Conservation (phyloP, 2,888 invertebrate genomes). For the Dynastes tityus region DNA sequence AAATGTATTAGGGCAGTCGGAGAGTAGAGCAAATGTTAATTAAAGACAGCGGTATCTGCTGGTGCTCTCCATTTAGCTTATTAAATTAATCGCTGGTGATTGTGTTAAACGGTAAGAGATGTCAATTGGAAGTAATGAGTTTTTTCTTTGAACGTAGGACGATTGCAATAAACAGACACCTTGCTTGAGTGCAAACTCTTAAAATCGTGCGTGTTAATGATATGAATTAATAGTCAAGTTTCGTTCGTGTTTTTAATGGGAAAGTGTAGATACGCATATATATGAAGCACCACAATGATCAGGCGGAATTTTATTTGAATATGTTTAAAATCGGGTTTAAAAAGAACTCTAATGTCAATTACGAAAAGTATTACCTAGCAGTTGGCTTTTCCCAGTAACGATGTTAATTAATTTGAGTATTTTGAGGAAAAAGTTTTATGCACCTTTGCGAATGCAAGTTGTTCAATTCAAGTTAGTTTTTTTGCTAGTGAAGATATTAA, state of each 20-base stretch:
- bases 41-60: conserved; percentile 18
- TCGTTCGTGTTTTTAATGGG: background rate
- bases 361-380: too few relatives aligned
- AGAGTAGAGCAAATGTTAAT: conserved; percentile 32
- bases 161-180: conserved; percentile 9
- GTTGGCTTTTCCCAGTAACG: too few relatives aligned
- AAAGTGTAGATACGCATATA: too few relatives aligned
- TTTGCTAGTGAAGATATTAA: too few relatives aligned
- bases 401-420: too few relatives aligned
- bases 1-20: conserved; percentile 16
- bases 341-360: too few relatives aligned
- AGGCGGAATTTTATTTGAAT: too few relatives aligned
- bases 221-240: background rate
- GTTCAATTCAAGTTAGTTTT: too few relatives aligned
- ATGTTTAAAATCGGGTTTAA: too few relatives aligned
- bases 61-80: background rate
- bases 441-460: too few relatives aligned
- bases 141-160: background rate
- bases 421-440: too few relatives aligned
- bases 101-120: conserved; percentile 20
- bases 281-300: too few relatives aligned
- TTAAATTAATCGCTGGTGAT: conserved; percentile 31
- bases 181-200: background rate
- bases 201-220: conserved; percentile 7
- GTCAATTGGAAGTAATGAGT: conserved; percentile 18